These are phyloP conservation scores for Bombus waltoni DNA, from an alignment of 1,140 invertebrate species.

Conservation along the genomic window DNA sequence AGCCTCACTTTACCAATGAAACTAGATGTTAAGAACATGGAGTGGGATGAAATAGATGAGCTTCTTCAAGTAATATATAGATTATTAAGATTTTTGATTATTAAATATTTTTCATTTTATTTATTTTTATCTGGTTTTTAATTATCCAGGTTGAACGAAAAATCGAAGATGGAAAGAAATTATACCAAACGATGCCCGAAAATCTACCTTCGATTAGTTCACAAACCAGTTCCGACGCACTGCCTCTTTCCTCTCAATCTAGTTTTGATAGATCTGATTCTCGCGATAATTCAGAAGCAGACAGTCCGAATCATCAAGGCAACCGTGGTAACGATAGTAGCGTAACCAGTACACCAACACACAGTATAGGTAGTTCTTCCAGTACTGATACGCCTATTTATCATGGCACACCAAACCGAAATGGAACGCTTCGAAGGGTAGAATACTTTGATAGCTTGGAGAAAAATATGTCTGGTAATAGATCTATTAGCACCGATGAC, in stretches of 20 bases:
- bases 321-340: constrained; percentile 77
- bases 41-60: constrained; percentile 89
- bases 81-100: background rate
- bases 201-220: constrained; percentile 84
- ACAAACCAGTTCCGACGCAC: constrained; percentile 76
- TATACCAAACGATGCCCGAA: constrained; percentile 89
- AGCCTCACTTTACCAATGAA: constrained; percentile 87
- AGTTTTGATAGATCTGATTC: constrained; percentile 68
- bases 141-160: constrained; percentile 84
- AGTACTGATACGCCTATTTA: constrained; percentile 80
- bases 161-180: constrained; percentile 85
- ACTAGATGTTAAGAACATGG: constrained; percentile 85
- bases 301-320: constrained; percentile 69
- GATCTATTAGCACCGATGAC: constrained; percentile 79
- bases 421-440: constrained; percentile 77
- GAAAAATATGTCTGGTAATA: constrained; percentile 79
- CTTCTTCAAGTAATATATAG: constrained; percentile 83
- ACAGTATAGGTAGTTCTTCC: constrained; percentile 79
- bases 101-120: background rate
- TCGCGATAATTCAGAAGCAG: constrained; percentile 67
- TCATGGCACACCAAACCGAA: constrained; percentile 76
- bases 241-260: constrained; percentile 71
- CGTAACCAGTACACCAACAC: constrained; percentile 79
- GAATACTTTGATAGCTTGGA: constrained; percentile 80
- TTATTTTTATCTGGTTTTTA: background rate